Conservation (phyloP, 37 sponge, comb jelly and placozoan species). For the Ephydatia muelleri region DNA sequence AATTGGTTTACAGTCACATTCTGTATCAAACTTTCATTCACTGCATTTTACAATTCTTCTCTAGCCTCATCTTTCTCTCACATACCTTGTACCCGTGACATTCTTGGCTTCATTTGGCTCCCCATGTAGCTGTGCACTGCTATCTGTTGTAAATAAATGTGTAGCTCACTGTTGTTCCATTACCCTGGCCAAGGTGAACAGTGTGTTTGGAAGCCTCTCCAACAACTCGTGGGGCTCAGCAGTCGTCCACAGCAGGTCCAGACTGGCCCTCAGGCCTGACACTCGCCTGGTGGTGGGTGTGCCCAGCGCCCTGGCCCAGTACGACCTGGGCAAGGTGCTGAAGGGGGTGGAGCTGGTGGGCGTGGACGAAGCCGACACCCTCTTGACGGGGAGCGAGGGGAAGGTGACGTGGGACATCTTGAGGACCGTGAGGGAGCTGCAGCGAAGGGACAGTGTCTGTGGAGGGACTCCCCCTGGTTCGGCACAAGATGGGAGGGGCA, state of each 20-base stretch:
- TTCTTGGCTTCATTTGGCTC: too few relatives aligned
- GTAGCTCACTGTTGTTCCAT: background rate
- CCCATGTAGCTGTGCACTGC: too few relatives aligned
- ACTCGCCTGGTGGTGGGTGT: constrained; percentile 59
- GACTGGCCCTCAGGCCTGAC: constrained; percentile 33
- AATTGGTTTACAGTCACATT: too few relatives aligned
- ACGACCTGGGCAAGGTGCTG: constrained; percentile 43
- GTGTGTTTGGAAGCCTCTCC: constrained; percentile 49
- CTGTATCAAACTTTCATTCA: too few relatives aligned
- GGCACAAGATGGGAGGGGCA: too few relatives aligned
- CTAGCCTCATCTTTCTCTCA: too few relatives aligned
- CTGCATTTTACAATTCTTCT: too few relatives aligned
- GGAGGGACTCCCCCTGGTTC: background rate
- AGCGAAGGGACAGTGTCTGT: background rate
- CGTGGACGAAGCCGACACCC: constrained; percentile 79
- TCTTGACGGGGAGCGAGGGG: constrained; percentile 69
- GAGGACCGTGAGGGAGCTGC: constrained; percentile 10
- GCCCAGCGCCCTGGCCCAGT: constrained; percentile 45
- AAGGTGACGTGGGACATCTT: constrained; percentile 52
- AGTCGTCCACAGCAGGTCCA: constrained; percentile 11
- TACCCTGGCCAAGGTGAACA: constrained; percentile 25
- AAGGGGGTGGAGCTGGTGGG: constrained; percentile 33
- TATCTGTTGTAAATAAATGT: too few relatives aligned
- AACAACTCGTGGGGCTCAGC: constrained; percentile 16
- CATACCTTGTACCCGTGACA: too few relatives aligned